Conservation (phyloP, 2,113 vertebrate genomes). For the Phalacrocorax pelagicus region DNA sequence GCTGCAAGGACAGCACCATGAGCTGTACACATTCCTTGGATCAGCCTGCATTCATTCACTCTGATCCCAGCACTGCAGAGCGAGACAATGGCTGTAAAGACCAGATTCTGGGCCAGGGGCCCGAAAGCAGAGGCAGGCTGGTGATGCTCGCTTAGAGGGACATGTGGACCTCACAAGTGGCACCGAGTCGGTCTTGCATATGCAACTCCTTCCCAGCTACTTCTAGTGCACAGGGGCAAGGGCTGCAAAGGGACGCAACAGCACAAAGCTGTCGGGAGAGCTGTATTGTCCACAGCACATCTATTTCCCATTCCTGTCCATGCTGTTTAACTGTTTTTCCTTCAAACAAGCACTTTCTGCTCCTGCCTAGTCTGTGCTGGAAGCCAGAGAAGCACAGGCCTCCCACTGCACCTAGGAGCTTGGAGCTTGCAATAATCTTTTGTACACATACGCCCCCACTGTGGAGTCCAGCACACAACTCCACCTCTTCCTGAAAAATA, state of each 20-base stretch:
- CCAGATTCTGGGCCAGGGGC: not conserved
- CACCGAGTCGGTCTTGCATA: not conserved
- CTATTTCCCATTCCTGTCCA: not conserved
- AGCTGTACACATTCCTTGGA: not conserved
- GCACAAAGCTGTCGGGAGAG: not conserved
- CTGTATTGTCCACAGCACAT: no score
- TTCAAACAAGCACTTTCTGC: not conserved
- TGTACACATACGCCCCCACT: no score
- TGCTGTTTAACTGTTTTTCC: not conserved
- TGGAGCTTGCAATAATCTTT: not conserved
- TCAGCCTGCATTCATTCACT: not conserved
- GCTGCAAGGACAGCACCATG: not conserved
- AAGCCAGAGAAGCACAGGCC: not conserved
- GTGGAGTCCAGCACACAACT: not conserved
- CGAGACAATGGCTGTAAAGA: rapidly evolving
- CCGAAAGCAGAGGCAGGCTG: not conserved
- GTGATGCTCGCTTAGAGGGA: not conserved
- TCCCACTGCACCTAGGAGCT: not conserved
- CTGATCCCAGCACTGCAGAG: not conserved
- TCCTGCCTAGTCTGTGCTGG: not conserved
- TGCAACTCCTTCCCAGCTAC: not conserved
- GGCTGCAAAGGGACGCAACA: not conserved
- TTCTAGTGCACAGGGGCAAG: not conserved
- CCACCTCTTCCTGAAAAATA: not conserved
- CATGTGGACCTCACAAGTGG: not conserved